These are phyloP conservation scores for Acrocephalus scirpaceus DNA, from an alignment of 2,797 vertebrate genomes.

Conservation along the genomic window DNA sequence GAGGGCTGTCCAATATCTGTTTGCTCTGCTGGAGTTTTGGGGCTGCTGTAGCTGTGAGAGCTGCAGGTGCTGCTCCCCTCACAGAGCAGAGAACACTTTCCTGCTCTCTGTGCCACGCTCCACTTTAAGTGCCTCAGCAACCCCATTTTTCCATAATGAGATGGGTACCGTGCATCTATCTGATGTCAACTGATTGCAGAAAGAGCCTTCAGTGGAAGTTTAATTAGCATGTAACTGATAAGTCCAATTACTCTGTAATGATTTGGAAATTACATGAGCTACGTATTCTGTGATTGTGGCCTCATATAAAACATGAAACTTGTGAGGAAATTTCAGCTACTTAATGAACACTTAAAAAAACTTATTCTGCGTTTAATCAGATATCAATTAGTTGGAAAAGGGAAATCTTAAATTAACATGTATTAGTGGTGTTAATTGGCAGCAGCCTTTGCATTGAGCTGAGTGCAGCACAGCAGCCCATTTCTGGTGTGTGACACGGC, in stretches of 20 bases:
- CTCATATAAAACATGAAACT: conserved; percentile 53
- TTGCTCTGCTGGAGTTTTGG: not conserved
- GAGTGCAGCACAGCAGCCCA: not conserved
- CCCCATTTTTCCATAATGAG: conserved; percentile 45
- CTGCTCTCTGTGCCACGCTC: not conserved
- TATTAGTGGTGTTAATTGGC: conserved; percentile 57
- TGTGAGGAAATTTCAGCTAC: conserved; percentile 25
- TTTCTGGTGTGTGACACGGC: not conserved
- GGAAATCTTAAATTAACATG: conserved; percentile 65
- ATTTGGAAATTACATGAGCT: conserved; percentile 70
- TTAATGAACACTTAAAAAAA: conserved; percentile 68
- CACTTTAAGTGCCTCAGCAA: not conserved
- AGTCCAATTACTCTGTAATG: conserved; percentile 68
- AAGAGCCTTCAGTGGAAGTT: conserved; percentile 45
- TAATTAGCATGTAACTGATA: conserved; percentile 74
- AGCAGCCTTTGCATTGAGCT: not conserved
- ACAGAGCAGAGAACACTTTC: not conserved
- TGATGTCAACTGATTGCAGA: conserved; percentile 63
- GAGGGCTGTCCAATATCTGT: not conserved
- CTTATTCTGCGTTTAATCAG: conserved; percentile 51
- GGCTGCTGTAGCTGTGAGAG: not conserved
- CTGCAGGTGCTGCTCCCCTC: not conserved
- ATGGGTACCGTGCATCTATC: conserved; percentile 41
- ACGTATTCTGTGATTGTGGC: conserved; percentile 45
- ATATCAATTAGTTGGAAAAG: conserved; percentile 54